Conservation (phyloP, 2,797 vertebrate genomes). For the Sebastes diaconus region DNA sequence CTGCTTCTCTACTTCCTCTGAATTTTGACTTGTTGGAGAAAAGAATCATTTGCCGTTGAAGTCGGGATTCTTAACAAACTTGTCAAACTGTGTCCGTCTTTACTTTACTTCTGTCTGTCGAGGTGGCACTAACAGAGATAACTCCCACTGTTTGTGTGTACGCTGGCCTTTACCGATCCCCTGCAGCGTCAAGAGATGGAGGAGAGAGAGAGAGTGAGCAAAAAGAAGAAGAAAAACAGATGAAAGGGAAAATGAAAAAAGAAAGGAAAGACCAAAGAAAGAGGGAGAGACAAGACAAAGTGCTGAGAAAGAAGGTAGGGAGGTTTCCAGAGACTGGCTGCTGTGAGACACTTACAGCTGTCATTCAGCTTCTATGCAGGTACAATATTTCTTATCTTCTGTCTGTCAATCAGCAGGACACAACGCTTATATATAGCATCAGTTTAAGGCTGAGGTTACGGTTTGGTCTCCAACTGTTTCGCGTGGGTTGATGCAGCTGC, state of each 20-base stretch:
- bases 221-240: not conserved
- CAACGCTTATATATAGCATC: not conserved
- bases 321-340: not conserved
- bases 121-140: not conserved
- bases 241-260: not conserved
- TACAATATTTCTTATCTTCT: not conserved
- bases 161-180: not conserved
- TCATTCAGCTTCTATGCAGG: not conserved
- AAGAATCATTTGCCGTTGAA: not conserved
- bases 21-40: not conserved
- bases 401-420: not conserved
- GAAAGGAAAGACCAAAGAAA: not conserved
- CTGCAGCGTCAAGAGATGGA: not conserved
- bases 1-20: not conserved
- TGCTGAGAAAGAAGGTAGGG: not conserved
- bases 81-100: conserved; percentile 4
- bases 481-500: not conserved
- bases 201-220: not conserved
- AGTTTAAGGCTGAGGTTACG: not conserved
- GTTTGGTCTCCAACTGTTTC: not conserved
- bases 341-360: not conserved
- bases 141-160: conserved; percentile 18
- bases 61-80: not conserved
- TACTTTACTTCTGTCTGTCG: not conserved
- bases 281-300: not conserved